phyloP scores from a whole-genome alignment of 1,140 invertebrate genomes.

The Pissodes strobi region DNA sequence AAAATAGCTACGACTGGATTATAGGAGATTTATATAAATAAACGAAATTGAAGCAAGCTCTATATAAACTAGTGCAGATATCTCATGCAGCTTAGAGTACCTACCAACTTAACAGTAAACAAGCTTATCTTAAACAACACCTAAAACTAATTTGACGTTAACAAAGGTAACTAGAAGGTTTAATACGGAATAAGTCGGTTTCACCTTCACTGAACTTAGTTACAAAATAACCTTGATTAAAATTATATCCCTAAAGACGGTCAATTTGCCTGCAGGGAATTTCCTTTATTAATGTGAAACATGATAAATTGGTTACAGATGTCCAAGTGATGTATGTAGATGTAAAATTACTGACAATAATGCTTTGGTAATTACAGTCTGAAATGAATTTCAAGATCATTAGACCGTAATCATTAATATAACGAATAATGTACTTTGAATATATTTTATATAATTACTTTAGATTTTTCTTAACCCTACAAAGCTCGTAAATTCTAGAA shows the following conservation, averaged over 20 bases:
- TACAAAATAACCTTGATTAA: slow-evolving; percentile 21
- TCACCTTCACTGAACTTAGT: slow-evolving; percentile 25
- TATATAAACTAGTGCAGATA: too few species aligned
- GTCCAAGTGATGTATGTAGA: slow-evolving; percentile 4
- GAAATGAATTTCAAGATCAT: slow-evolving; percentile 11
- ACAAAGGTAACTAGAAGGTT: slow-evolving; percentile 3
- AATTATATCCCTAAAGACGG: slow-evolving; percentile 13
- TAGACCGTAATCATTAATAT: too few species aligned
- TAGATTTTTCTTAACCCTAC: too few species aligned
- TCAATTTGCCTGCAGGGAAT: slow-evolving; percentile 15
- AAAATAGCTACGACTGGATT: too few species aligned
- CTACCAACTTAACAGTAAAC: too few species aligned
- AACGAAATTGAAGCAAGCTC: too few species aligned
- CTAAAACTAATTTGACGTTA: background rate
- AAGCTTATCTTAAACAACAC: background rate
- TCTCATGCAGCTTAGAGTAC: too few species aligned
- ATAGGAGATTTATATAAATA: too few species aligned
- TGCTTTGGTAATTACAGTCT: background rate
- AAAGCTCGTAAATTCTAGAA: too few species aligned
- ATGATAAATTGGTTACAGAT: slow-evolving; percentile 20
- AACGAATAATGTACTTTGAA: too few species aligned
- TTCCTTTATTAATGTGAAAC: slow-evolving; percentile 29
- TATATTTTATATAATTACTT: too few species aligned
- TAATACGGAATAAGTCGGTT: slow-evolving; percentile 3
- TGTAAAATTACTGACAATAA: slow-evolving; percentile 7